Evolutionary conservation across 2,888 invertebrate genomes (phyloP), one percentile per base, ranked within the genome.

Genomic region (Torymus aiolomorphi): DNA sequence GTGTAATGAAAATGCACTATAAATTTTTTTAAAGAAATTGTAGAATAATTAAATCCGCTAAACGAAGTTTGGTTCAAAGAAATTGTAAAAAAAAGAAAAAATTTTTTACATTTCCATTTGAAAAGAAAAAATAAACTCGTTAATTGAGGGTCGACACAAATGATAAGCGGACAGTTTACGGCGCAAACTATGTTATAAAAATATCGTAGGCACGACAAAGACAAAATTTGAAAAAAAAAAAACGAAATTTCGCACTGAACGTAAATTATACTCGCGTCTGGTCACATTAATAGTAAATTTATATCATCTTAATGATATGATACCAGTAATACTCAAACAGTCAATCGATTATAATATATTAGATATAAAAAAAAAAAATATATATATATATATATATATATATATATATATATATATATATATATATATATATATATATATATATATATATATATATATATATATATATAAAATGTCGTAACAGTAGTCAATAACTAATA

Each of bases 401-500:
- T n/a, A n/a, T n/a, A n/a, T n/a, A n/a, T n/a, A n/a, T n/a, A n/a
- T n/a, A n/a, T n/a, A n/a, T n/a, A n/a, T n/a, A n/a, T n/a, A n/a
- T n/a, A n/a, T n/a, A n/a, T n/a, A n/a, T n/a, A n/a, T n/a, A n/a
- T n/a, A n/a, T n/a, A n/a, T n/a, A n/a, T n/a, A n/a, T n/a, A n/a
- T n/a, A n/a, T n/a, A n/a, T n/a, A n/a, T n/a, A n/a, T n/a, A n/a
- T n/a, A n/a, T 24, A 24, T 24, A 24, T 24, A 24, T 24, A 24
- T 24, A 24, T 24, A 78, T 76, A 31, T 71, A 80, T 82, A 76
- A 82, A 73, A 78, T 82, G 84, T 85, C 83, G 84, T 88, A 87
- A 88, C 84, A 82, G 83, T 88, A 87, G 88, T 88, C 87, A 88
- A 87, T 88, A 87, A 85, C 83, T 80, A 83, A 83, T 74, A 75